Percentiles rank a stretch among this genome's conserved stretches.
Conservation (phyloP, 2,888 invertebrate species). For the Halictus quadricinctus region DNA sequence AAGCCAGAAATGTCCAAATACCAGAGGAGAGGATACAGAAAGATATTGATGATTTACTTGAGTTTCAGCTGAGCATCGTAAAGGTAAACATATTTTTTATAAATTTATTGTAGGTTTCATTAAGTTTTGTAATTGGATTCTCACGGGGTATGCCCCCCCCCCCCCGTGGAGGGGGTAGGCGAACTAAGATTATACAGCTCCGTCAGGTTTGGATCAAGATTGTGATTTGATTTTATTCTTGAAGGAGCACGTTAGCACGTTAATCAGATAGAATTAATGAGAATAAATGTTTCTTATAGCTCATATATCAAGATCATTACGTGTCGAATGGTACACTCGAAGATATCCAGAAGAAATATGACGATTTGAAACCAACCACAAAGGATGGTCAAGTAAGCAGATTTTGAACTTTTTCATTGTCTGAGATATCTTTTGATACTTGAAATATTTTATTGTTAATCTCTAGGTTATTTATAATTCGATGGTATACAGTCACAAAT, state of each 20-base stretch:
- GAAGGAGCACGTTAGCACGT: background rate
- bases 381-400: slow-evolving; percentile 27
- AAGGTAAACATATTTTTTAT: slow-evolving; percentile 27
- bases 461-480: too few relatives aligned
- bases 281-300: slow-evolving; percentile 20
- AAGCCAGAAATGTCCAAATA: slow-evolving; percentile 57
- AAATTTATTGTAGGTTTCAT: background rate
- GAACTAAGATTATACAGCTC: too few relatives aligned
- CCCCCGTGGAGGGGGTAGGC: too few relatives aligned
- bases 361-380: background rate
- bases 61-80: slow-evolving; percentile 59
- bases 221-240: background rate
- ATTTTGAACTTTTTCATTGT: background rate
- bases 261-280: too few relatives aligned
- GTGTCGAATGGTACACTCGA: background rate
- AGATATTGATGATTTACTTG: slow-evolving; percentile 64
- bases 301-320: fast-evolving
- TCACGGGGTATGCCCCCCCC: too few relatives aligned
- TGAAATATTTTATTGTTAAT: background rate
- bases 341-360: slow-evolving; percentile 40
- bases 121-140: too few relatives aligned
- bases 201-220: too few relatives aligned
- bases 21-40: slow-evolving; percentile 51
- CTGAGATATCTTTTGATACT: background rate
- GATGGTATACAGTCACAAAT: background rate